These are phyloP conservation scores for Diploptera punctata DNA, from an alignment of 2,888 invertebrate species.

Conservation along the genomic window DNA sequence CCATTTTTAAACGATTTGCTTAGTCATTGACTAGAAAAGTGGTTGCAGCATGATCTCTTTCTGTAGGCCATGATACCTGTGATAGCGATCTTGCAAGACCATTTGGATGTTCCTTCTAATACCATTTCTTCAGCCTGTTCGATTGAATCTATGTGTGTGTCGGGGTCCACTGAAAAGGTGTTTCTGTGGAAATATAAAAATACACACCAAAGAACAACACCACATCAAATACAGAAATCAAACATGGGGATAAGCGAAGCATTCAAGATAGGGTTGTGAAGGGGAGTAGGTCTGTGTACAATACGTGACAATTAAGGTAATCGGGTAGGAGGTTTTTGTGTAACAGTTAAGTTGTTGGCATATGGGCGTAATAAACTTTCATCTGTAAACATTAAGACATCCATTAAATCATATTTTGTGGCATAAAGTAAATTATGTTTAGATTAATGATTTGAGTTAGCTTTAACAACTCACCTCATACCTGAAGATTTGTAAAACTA, in stretches of 20 bases:
- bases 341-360: no score
- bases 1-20: slow-evolving; percentile 7
- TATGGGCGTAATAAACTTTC: no score
- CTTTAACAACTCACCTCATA: no score
- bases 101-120: slow-evolving; percentile 98
- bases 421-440: no score
- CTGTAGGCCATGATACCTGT: slow-evolving; percentile 75
- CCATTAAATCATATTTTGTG: no score
- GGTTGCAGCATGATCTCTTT: slow-evolving; percentile 20
- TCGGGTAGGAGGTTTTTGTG: no score
- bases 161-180: slow-evolving; percentile 96
- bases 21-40: not conserved
- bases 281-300: not conserved
- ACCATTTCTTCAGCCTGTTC: slow-evolving; percentile 98
- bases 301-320: not conserved
- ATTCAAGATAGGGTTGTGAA: not conserved
- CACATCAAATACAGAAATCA: slow-evolving; percentile 44
- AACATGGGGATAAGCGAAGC: slow-evolving; percentile 8
- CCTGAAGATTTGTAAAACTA: no score
- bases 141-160: slow-evolving; percentile 97
- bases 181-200: slow-evolving; percentile 74
- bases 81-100: slow-evolving; percentile 99
- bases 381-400: no score
- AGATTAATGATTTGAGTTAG: no score
- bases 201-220: slow-evolving; percentile 48